Conservation (phyloP, 2,797 vertebrate genomes). For the Potorous gilbertii region DNA sequence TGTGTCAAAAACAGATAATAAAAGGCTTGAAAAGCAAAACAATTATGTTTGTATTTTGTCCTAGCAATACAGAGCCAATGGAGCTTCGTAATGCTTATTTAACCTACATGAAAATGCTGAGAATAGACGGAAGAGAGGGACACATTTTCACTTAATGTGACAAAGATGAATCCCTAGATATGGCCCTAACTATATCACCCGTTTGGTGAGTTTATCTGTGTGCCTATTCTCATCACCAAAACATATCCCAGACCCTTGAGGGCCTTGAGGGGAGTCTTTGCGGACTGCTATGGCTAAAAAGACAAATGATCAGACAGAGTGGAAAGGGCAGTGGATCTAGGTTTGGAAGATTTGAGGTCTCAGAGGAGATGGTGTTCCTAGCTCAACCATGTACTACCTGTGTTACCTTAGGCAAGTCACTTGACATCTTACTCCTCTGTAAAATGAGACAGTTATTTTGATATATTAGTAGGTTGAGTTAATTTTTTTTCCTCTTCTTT, state of each 20-base stretch:
- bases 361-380: not conserved
- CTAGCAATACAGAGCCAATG: not conserved
- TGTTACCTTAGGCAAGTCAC: not conserved
- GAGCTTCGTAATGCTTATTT: not conserved
- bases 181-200: not conserved
- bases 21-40: not conserved
- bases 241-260: not conserved
- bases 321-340: no score
- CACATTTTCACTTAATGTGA: not conserved
- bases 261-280: not conserved
- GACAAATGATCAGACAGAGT: no score
- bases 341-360: not conserved
- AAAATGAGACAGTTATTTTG: not conserved
- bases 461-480: not conserved
- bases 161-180: not conserved
- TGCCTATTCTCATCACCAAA: not conserved
- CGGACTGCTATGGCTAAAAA: no score
- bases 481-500: not conserved
- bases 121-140: not conserved
- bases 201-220: not conserved
- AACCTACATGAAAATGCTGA: not conserved
- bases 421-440: not conserved
- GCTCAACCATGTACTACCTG: no score
- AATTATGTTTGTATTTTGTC: not conserved
- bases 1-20: not conserved